Evolutionary conservation across 2,888 invertebrate genomes (phyloP).

Genomic region (Sinelater perroti): DNA sequence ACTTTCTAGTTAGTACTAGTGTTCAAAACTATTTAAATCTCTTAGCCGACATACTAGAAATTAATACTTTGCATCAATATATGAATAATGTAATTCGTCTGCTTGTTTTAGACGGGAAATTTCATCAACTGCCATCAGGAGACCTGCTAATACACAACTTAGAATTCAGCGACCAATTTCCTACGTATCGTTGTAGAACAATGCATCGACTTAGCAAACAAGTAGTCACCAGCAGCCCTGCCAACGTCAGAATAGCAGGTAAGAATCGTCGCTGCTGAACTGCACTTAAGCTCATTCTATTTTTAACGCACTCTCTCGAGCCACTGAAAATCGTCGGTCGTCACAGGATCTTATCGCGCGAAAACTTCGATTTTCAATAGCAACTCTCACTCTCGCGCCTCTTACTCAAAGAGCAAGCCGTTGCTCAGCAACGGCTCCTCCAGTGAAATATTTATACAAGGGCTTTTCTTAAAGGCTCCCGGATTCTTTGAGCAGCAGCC

Average conservation of each 20-base stretch:
- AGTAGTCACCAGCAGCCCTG: constrained; percentile 74
- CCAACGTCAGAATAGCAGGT: constrained; percentile 76
- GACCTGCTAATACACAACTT: constrained; percentile 78
- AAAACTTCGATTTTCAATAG: constrained; percentile 6
- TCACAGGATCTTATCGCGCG: neutral
- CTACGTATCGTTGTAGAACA: constrained; percentile 75
- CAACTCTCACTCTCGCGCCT: neutral
- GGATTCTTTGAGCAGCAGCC: constrained; percentile 20
- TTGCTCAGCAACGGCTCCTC: constrained; percentile 16
- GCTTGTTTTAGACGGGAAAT: constrained; percentile 72
- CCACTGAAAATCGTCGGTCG: too few species aligned
- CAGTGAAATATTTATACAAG: constrained; percentile 24
- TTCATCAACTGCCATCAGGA: constrained; percentile 77
- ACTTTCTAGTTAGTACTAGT: too few species aligned
- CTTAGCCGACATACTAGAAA: too few species aligned
- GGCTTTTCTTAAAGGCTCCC: constrained; percentile 5
- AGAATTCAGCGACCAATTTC: constrained; percentile 77
- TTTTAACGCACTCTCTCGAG: neutral
- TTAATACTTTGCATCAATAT: neutral
- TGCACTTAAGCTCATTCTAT: neutral
- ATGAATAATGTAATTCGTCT: neutral
- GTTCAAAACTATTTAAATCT: too few species aligned
- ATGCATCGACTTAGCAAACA: constrained; percentile 78
- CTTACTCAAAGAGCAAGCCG: neutral
- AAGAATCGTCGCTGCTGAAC: constrained; percentile 51